These are phyloP conservation scores for Chloropsis hardwickii DNA, from an alignment of 2,113 vertebrate species.

Conservation along the genomic window DNA sequence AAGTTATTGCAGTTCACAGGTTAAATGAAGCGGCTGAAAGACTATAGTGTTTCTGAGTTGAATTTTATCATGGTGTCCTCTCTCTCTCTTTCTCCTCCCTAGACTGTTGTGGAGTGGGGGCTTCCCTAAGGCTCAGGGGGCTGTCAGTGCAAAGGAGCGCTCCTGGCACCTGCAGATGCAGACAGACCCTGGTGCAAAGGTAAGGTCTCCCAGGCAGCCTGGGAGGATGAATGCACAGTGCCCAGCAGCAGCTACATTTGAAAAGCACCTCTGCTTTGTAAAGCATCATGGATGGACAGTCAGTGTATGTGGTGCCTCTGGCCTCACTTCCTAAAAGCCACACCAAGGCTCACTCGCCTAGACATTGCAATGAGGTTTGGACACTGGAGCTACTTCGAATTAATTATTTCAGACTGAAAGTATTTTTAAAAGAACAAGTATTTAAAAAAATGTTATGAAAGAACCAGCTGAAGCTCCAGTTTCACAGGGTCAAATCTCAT, in stretches of 20 bases:
- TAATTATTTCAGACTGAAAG: not conserved
- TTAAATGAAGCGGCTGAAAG: not conserved
- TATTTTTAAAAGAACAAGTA: not conserved
- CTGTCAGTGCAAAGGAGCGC: fast-evolving
- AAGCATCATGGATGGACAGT: not conserved
- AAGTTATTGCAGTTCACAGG: not conserved
- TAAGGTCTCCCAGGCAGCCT: not conserved
- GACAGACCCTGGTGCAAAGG: not conserved
- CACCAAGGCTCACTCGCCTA: not conserved
- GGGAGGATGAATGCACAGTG: not conserved
- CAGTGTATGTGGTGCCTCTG: not conserved
- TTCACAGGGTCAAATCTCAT: not conserved
- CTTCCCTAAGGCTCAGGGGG: fast-evolving
- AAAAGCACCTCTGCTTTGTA: not conserved
- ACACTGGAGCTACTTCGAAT: not conserved
- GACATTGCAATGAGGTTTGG: not conserved
- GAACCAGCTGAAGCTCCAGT: not conserved
- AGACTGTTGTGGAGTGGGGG: not conserved
- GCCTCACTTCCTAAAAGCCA: not conserved
- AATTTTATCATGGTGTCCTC: not conserved
- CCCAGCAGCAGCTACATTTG: not conserved
- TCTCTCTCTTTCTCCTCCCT: not conserved
- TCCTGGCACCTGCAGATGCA: not conserved
- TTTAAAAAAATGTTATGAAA: not conserved
- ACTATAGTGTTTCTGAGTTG: not conserved